Percentiles rank a stretch among this genome's conserved stretches.
phyloP scores from a whole-genome alignment of 2,888 invertebrate species.

The Dicranocentrus wangi region DNA sequence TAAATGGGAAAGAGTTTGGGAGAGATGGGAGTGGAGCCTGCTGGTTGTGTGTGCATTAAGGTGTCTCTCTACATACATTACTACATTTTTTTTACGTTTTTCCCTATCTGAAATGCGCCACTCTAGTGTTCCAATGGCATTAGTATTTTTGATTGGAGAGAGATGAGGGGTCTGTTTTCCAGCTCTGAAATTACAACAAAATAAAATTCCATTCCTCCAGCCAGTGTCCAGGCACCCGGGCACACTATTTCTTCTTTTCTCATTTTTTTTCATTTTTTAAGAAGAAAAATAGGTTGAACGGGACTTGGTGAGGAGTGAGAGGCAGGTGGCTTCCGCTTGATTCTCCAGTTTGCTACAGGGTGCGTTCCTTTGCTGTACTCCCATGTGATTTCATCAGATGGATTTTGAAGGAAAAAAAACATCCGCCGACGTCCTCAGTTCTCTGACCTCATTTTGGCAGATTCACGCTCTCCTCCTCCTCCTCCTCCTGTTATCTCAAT shows the following conservation, averaged over 20 bases:
- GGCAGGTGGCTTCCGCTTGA: conserved; percentile 50
- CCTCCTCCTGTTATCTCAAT: no score
- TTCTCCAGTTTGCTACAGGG: conserved; percentile 39
- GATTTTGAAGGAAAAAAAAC: conserved; percentile 38
- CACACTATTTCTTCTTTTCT: no score
- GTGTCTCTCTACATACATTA: no score
- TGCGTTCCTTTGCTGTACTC: conserved; percentile 33
- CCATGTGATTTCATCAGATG: conserved; percentile 47
- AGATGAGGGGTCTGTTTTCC: conserved; percentile 27
- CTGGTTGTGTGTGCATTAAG: no score
- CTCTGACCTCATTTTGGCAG: conserved; percentile 42
- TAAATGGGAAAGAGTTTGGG: not conserved
- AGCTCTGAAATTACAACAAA: conserved; percentile 23
- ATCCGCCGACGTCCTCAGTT: conserved; percentile 32
- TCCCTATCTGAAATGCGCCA: no score
- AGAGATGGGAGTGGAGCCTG: not conserved
- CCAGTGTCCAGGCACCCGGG: no score
- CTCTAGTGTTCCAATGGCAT: no score
- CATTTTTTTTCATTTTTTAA: conserved; percentile 26
- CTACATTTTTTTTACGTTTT: no score
- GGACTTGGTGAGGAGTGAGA: not conserved
- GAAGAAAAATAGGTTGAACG: conserved; percentile 36
- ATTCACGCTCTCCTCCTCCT: not conserved
- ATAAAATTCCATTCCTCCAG: conserved; percentile 36
- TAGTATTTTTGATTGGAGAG: not conserved